Conservation (phyloP, 2,888 invertebrate genomes). For the Tetramorium bicarinatum region DNA sequence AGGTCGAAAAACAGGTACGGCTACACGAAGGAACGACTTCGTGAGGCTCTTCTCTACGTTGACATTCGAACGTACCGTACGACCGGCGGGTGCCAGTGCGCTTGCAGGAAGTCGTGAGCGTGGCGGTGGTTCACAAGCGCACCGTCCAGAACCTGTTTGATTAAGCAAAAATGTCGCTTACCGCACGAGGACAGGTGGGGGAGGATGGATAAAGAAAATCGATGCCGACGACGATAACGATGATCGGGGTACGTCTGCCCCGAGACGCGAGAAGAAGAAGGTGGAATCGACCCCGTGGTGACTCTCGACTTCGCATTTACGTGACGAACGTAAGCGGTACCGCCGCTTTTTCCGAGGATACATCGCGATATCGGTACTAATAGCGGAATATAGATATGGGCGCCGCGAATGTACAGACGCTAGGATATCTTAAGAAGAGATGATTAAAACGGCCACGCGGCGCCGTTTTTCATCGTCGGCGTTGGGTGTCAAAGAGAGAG, state of each 20-base stretch:
- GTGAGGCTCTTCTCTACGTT: constrained; percentile 60
- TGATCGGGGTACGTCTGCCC: constrained; percentile 10
- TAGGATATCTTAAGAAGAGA: constrained; percentile 66
- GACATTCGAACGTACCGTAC: constrained; percentile 76
- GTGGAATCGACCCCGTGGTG: constrained; percentile 35
- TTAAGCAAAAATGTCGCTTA: constrained; percentile 76
- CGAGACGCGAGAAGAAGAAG: constrained; percentile 18
- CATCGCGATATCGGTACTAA: constrained; percentile 75
- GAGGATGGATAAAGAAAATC: constrained; percentile 51
- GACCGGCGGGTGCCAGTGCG: constrained; percentile 58
- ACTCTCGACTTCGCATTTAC: constrained; percentile 63
- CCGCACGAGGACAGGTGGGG: constrained; percentile 64
- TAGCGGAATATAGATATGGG: constrained; percentile 78
- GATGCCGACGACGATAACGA: constrained; percentile 3
- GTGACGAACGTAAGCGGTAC: constrained; percentile 65
- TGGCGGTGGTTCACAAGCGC: constrained; percentile 56
- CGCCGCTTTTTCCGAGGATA: constrained; percentile 65
- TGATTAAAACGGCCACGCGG: constrained; percentile 77
- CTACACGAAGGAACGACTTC: constrained; percentile 46
- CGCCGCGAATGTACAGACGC: constrained; percentile 63
- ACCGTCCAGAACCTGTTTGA: constrained; percentile 75
- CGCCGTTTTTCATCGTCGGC: constrained; percentile 82
- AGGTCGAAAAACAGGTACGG: constrained; percentile 56
- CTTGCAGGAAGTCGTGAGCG: constrained; percentile 69
- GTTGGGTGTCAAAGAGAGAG: constrained; percentile 68